These are phyloP conservation scores for Premnoplex brunnescens DNA, from an alignment of 2,797 vertebrate species.

Conservation along the genomic window DNA sequence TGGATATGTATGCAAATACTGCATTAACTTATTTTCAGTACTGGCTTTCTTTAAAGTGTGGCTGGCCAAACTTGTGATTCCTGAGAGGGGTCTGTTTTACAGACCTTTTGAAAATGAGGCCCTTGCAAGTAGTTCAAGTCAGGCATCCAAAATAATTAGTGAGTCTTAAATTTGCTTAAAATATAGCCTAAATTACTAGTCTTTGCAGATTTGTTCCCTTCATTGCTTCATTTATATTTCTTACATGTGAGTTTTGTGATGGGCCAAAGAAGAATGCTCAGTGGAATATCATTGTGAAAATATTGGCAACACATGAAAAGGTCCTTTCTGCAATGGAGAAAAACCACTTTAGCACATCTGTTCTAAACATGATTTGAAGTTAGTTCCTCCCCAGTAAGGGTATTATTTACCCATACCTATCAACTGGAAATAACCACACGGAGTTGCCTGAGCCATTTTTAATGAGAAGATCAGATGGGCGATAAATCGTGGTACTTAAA, in stretches of 20 bases:
- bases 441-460: neutral
- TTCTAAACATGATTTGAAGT: slow-evolving; percentile 25
- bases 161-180: slow-evolving; percentile 39
- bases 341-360: neutral
- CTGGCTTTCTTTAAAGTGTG: slow-evolving; percentile 16
- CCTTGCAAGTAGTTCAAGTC: slow-evolving; percentile 20
- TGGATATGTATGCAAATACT: slow-evolving; percentile 26
- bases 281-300: neutral
- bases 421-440: neutral
- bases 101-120: slow-evolving; percentile 24
- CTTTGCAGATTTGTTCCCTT: slow-evolving; percentile 3
- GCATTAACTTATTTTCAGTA: neutral
- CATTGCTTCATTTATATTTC: neutral
- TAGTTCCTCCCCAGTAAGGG: neutral
- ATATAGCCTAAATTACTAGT: neutral
- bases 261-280: neutral
- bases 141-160: neutral
- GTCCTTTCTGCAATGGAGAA: neutral
- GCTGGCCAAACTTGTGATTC: slow-evolving; percentile 49
- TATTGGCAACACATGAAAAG: neutral
- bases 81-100: slow-evolving; percentile 24
- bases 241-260: neutral
- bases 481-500: neutral
- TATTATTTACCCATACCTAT: neutral
- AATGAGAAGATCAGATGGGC: neutral